Conservation (phyloP, 2,113 vertebrate genomes). For the Nothocercus nigrocapillus region DNA sequence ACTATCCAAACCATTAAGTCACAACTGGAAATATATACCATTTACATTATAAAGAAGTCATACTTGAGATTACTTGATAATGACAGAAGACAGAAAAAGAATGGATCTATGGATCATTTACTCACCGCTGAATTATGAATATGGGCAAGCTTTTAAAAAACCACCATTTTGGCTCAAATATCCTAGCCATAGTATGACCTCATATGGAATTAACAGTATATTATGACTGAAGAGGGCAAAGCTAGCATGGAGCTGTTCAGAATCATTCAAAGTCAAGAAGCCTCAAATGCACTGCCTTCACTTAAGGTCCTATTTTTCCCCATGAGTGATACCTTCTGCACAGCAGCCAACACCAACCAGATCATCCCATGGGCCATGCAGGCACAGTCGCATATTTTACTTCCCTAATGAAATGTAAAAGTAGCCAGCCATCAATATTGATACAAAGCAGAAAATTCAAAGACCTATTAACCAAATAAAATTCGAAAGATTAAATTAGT, state of each 20-base stretch:
- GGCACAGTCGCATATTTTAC: not conserved
- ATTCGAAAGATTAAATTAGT: not conserved
- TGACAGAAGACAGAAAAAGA: conserved; percentile 8
- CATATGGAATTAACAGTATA: not conserved
- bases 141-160: not conserved
- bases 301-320: not conserved
- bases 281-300: not conserved
- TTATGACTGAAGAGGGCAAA: not conserved
- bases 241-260: not conserved
- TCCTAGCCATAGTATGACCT: not conserved
- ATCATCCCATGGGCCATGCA: not conserved
- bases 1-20: conserved; percentile 65
- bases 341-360: not conserved
- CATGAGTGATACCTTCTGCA: not conserved
- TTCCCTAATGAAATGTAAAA: conserved; percentile 28
- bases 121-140: not conserved
- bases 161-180: not conserved
- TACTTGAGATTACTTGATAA: conserved; percentile 36
- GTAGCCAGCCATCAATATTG: not conserved
- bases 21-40: conserved; percentile 58
- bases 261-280: not conserved
- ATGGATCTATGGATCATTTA: not conserved
- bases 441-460: conserved; percentile 19
- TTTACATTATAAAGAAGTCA: conserved; percentile 53
- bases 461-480: conserved; percentile 19